phyloP scores from a whole-genome alignment of 2,888 invertebrate genomes.

The Atrina japonica region DNA sequence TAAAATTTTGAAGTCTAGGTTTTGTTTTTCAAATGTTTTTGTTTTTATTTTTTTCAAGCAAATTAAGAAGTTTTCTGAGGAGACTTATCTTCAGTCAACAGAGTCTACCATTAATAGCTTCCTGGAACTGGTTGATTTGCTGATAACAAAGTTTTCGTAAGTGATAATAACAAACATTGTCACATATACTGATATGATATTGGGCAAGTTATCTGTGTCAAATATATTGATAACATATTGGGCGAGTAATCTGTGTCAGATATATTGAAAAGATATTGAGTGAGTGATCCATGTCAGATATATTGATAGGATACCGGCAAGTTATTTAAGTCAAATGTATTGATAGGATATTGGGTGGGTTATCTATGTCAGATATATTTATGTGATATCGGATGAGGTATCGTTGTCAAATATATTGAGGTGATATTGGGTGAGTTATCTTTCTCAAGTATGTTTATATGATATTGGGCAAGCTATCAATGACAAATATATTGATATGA shows the following conservation, averaged over 20 bases:
- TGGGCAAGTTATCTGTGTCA: background rate
- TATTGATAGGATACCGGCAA: background rate
- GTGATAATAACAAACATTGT: no score
- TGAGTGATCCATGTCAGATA: background rate
- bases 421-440: no score
- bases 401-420: no score
- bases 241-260: background rate
- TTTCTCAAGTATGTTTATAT: no score
- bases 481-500: no score
- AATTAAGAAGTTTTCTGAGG: constrained; percentile 49
- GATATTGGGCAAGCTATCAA: no score
- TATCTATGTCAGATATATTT: no score
- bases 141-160: constrained; percentile 65
- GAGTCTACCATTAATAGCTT: constrained; percentile 46
- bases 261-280: background rate
- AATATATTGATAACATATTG: background rate
- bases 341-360: no score
- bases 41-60: constrained; percentile 46
- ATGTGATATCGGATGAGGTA: no score
- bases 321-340: background rate
- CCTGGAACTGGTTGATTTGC: constrained; percentile 47
- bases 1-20: no score
- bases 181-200: background rate
- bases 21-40: no score
- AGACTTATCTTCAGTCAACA: constrained; percentile 41